Evolutionary conservation across 1,140 invertebrate species (phyloP).

Genomic region (Papilio xuthus): DNA sequence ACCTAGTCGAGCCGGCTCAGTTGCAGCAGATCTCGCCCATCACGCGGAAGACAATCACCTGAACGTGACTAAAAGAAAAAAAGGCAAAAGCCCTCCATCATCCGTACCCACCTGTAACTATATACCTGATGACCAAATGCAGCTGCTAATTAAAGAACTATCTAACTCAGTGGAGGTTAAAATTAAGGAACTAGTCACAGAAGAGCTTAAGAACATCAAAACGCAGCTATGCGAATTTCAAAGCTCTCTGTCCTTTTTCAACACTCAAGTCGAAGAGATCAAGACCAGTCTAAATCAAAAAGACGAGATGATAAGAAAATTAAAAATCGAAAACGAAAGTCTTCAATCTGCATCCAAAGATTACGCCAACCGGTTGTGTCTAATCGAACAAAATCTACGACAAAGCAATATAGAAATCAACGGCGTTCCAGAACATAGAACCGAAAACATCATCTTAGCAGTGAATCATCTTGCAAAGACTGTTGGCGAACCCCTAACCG

Average conservation of each 20-base stretch:
- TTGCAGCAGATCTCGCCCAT: background rate
- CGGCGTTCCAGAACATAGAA: constrained; percentile 41
- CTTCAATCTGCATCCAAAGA: constrained; percentile 35
- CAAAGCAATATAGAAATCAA: constrained; percentile 43
- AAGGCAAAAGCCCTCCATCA: background rate
- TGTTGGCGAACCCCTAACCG: background rate
- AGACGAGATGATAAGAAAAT: constrained; percentile 9
- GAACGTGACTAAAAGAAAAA: background rate
- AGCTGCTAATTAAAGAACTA: too few relatives aligned
- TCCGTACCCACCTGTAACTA: background rate
- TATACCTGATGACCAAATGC: too few relatives aligned
- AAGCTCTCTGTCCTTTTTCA: too few relatives aligned
- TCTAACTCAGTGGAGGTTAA: too few relatives aligned
- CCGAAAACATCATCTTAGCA: constrained; percentile 37
- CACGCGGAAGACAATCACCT: background rate
- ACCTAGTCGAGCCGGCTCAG: background rate
- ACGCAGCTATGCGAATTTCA: too few relatives aligned
- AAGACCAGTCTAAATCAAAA: constrained; percentile 18
- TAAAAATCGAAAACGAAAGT: constrained; percentile 36
- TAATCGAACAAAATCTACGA: constrained; percentile 40
- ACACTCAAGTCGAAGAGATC: too few relatives aligned
- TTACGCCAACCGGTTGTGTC: constrained; percentile 32
- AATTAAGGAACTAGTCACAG: too few relatives aligned
- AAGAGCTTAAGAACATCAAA: too few relatives aligned
- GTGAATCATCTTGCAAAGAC: background rate